These are phyloP conservation scores for Hippocampus mohnikei DNA, from an alignment of 2,113 vertebrate genomes.

Conservation along the genomic window DNA sequence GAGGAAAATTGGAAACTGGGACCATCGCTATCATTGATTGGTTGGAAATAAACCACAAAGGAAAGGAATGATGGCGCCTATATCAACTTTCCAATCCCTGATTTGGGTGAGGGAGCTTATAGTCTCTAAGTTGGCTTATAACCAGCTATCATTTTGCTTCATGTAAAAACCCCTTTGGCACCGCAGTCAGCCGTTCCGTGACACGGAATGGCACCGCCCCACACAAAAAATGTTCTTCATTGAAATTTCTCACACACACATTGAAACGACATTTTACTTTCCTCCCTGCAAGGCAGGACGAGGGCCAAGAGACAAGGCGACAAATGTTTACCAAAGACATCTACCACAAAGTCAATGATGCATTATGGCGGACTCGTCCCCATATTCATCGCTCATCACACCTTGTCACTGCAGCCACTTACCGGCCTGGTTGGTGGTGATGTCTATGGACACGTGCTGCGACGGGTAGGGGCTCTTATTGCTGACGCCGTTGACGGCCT, in stretches of 20 bases:
- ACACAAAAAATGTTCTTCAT: slow-evolving; percentile 2
- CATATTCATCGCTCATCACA: slow-evolving; percentile 6
- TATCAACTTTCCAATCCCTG: slow-evolving; percentile 26
- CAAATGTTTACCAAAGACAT: background rate
- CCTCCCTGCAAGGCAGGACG: background rate
- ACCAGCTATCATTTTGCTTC: slow-evolving; percentile 21
- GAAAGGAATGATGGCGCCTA: slow-evolving; percentile 8
- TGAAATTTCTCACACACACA: slow-evolving; percentile 15
- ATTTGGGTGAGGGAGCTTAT: slow-evolving; percentile 21
- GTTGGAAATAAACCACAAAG: slow-evolving; percentile 51
- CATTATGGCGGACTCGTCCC: background rate
- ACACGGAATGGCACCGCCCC: slow-evolving; percentile 32
- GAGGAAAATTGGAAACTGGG: slow-evolving; percentile 28
- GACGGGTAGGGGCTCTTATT: slow-evolving; percentile 92
- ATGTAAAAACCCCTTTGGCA: slow-evolving; percentile 33
- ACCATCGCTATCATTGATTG: slow-evolving; percentile 23
- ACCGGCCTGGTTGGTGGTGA: slow-evolving; percentile 98
- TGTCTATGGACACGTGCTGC: slow-evolving; percentile 92
- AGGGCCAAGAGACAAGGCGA: background rate
- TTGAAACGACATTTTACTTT: background rate
- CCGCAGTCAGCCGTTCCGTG: slow-evolving; percentile 14
- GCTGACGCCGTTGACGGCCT: slow-evolving; percentile 93
- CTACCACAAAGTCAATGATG: background rate
- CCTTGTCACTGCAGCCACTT: slow-evolving; percentile 38
- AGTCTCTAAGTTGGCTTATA: slow-evolving; percentile 16